Evolutionary conservation across 2,888 invertebrate species (phyloP).

Genomic region (Salpingus planirostris): DNA sequence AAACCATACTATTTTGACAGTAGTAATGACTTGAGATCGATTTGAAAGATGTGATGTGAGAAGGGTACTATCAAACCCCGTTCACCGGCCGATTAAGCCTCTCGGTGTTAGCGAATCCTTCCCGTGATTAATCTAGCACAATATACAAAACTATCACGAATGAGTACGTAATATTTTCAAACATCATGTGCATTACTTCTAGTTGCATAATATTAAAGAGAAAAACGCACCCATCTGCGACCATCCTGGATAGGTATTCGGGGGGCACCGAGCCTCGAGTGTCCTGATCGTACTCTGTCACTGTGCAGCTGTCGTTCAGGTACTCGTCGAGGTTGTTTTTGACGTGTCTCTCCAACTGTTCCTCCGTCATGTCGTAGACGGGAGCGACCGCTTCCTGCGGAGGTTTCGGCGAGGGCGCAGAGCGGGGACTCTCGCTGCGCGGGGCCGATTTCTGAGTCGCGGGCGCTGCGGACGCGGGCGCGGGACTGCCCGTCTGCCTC

Average conservation of each 20-base stretch:
- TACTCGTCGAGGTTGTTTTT: conserved; percentile 36
- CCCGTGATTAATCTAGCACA: conserved; percentile 19
- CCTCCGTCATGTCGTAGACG: conserved; percentile 18
- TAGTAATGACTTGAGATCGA: too few relatives aligned
- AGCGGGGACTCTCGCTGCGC: conserved; percentile 14
- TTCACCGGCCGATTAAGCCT: conserved; percentile 21
- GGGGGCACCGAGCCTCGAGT: conserved; percentile 27
- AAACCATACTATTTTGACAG: too few relatives aligned
- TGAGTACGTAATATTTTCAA: too few relatives aligned
- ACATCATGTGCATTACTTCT: too few relatives aligned
- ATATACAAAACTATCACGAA: too few relatives aligned
- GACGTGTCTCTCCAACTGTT: conserved; percentile 29
- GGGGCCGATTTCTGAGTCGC: conserved; percentile 19
- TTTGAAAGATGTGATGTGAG: conserved; percentile 18
- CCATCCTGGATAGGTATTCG: conserved; percentile 24
- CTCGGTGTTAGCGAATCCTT: conserved; percentile 31
- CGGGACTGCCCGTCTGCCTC: conserved; percentile 33
- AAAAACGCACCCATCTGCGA: conserved; percentile 29
- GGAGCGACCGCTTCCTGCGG: conserved; percentile 7
- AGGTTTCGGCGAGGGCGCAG: conserved; percentile 14
- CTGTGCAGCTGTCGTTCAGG: conserved; percentile 29
- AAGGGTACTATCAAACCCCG: conserved; percentile 32
- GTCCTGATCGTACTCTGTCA: conserved; percentile 32
- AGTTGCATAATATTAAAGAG: not conserved
- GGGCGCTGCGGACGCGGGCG: conserved; percentile 10